A percentile compares a stretch with the other conserved stretches of the same genome.
Conservation (phyloP, 1,140 invertebrate species). For the Drosophila santomea region DNA sequence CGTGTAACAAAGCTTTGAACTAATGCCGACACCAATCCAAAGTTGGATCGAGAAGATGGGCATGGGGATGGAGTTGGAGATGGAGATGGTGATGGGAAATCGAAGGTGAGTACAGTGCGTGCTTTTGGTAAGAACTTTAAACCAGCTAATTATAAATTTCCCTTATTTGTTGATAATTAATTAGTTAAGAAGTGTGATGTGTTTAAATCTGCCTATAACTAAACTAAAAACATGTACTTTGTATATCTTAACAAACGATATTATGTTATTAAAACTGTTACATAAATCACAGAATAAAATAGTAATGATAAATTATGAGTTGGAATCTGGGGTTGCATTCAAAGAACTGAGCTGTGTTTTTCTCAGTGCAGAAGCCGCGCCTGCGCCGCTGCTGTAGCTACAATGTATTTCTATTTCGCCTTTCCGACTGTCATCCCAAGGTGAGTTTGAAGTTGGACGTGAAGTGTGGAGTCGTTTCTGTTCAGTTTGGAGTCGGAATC, state of each 20-base stretch:
- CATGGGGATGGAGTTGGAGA: background rate
- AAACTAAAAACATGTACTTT: background rate
- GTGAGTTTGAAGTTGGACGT: slow-evolving; percentile 30
- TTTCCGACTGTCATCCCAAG: slow-evolving; percentile 45
- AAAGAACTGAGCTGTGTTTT: background rate
- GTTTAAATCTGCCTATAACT: too few species aligned
- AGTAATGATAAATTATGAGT: too few species aligned
- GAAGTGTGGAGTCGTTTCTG: background rate
- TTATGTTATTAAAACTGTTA: too few species aligned
- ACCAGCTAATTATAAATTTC: too few species aligned
- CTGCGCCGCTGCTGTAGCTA: slow-evolving; percentile 17
- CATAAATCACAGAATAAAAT: too few species aligned
- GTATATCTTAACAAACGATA: too few species aligned
- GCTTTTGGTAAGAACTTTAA: too few species aligned
- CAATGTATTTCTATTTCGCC: slow-evolving; percentile 33
- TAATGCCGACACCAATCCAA: slow-evolving; percentile 61
- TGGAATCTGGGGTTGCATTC: too few species aligned
- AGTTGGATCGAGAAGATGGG: background rate
- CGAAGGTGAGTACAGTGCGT: slow-evolving; percentile 35
- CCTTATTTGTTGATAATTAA: too few species aligned
- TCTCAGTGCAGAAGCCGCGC: slow-evolving; percentile 16
- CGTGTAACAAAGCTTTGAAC: slow-evolving; percentile 77
- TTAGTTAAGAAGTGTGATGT: too few species aligned
- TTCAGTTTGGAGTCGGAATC: too few species aligned
- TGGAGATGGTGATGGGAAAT: background rate